A percentile compares a stretch with the other conserved stretches of the same genome.
Conservation (phyloP, 1,140 invertebrate species). For the Drosophila rhopaloa region DNA sequence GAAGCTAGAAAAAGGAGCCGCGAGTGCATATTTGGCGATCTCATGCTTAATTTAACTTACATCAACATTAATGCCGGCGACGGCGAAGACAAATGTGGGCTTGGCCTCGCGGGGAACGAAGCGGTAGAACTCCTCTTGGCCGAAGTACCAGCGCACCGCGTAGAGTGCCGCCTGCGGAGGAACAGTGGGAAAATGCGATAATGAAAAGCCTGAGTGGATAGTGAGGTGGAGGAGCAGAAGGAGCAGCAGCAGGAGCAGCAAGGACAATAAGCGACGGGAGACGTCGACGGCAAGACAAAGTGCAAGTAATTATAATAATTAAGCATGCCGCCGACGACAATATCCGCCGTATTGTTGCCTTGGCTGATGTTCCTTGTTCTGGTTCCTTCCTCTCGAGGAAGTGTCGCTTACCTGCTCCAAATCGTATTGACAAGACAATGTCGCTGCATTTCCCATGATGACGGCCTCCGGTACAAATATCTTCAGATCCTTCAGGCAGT, state of each 20-base stretch:
- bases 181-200: conserved; percentile 55
- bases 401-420: conserved; percentile 87
- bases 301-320: conserved; percentile 82
- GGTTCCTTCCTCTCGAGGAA: conserved; percentile 25
- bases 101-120: conserved; percentile 89
- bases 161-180: conserved; percentile 88
- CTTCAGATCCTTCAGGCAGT: conserved; percentile 88
- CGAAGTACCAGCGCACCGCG: conserved; percentile 93
- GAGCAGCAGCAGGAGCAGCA: conserved; percentile 2
- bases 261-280: conserved; percentile 15
- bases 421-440: conserved; percentile 92
- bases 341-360: conserved; percentile 31
- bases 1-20: conserved; percentile 1
- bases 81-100: conserved; percentile 89
- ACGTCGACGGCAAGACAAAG: conserved; percentile 64
- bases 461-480: conserved; percentile 91
- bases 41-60: conserved; percentile 87
- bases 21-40: conserved; percentile 18
- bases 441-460: conserved; percentile 89
- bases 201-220: conserved; percentile 60
- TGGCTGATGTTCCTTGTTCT: not conserved
- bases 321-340: conserved; percentile 66
- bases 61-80: conserved; percentile 90
- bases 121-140: conserved; percentile 91
- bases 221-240: conserved; percentile 20